Evolutionary conservation across 2,797 vertebrate species (phyloP), one percentile per base, ranked within the genome.

Genomic region (Gastrophryne carolinensis): DNA sequence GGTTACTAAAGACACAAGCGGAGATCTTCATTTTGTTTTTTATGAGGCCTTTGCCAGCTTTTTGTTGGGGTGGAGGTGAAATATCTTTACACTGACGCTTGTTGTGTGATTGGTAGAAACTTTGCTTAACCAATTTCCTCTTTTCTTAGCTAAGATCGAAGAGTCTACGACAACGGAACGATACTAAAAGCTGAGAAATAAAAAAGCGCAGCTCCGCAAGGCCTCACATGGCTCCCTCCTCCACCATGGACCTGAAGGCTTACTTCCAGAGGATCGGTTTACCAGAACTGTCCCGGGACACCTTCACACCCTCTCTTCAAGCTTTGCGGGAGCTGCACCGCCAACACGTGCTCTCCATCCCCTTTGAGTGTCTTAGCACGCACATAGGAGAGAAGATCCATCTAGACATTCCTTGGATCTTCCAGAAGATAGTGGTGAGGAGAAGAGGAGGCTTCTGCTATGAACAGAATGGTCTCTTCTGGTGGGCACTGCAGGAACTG

Each of bases 401-500:
- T 0, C 72, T 91, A 0, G 79, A 89, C 0, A 73, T 82, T 0
- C 70, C 71, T 0, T 65, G 41, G 3, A 50, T 93, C 0, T 94
- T 89, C n/a, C 74, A 90, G 13, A 94, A 93, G 75, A 88, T 94
- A 0, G 90, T 94, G 5, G 73, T 65, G 5, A 81, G 70, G 27
- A 80, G 54, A 5, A 78, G 90, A 1, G 91, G 90, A 0, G 92
- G 92, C 0, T 88, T 93, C 80, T 93, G 93, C 80, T 93, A 2
- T 3, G 93, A 94, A 75, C 88, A 81, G 12, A 94, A 94, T 23
- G 81, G 86, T 0, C 83, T 94, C 1, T 92, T 94, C 80, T 84
- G 84, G 1, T 94, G 92, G 92, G 81, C 92, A 1, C 80, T 94
- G 49, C 10, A 49, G 17, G 0, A 75, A 3, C 78, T 92, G 34